Conservation (phyloP, 2,888 invertebrate species). For the Callosobruchus maculatus region DNA sequence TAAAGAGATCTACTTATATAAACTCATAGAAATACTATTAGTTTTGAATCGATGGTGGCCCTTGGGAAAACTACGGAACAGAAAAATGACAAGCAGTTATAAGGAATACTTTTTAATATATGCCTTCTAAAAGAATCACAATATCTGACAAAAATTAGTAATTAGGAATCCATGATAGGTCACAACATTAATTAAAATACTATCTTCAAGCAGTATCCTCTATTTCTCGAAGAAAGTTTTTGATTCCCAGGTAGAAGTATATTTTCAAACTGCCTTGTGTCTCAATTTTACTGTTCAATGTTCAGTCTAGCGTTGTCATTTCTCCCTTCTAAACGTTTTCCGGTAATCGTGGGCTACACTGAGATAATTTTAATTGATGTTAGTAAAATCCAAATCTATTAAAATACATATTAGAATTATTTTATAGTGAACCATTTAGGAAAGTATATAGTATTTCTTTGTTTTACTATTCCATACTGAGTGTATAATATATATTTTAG, state of each 20-base stretch:
- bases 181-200: too few relatives aligned
- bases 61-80: too few relatives aligned
- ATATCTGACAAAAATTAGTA: too few relatives aligned
- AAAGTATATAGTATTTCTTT: neutral
- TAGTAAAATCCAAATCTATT: slow-evolving; percentile 32
- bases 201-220: too few relatives aligned
- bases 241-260: too few relatives aligned
- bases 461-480: neutral
- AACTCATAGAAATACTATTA: neutral
- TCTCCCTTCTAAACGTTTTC: neutral
- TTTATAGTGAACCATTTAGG: slow-evolving; percentile 12
- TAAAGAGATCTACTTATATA: neutral
- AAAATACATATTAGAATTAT: slow-evolving; percentile 20
- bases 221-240: too few relatives aligned
- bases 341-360: neutral
- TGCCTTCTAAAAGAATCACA: too few relatives aligned
- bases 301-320: neutral
- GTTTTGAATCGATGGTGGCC: neutral
- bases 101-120: too few relatives aligned
- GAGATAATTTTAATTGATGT: slow-evolving; percentile 38
- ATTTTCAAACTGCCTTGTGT: too few relatives aligned
- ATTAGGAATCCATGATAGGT: too few relatives aligned
- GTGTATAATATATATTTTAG: neutral
- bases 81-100: too few relatives aligned
- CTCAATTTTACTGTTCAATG: too few relatives aligned